Conservation (phyloP, 2,113 vertebrate genomes). For the Nothoprocta perdicaria region DNA sequence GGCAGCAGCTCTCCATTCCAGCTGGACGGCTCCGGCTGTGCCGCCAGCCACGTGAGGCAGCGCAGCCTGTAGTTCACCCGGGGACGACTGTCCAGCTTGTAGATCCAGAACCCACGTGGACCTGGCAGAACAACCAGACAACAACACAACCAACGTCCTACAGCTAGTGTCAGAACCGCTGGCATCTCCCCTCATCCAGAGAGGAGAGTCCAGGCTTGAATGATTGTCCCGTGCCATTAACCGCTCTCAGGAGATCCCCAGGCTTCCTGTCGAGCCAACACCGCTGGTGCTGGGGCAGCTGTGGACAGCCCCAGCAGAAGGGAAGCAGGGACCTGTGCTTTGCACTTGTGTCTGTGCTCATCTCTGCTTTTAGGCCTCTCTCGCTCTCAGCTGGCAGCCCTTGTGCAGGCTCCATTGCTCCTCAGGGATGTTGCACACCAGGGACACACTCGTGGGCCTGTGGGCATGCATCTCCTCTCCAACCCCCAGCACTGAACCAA, state of each 20-base stretch:
- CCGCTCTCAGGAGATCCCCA: conserved; percentile 33
- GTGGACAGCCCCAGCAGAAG: not conserved
- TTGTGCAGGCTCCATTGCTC: fast-evolving
- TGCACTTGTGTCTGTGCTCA: not conserved
- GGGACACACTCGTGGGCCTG: fast-evolving
- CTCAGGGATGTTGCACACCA: fast-evolving
- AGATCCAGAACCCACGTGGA: conserved; percentile 72
- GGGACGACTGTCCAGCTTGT: conserved; percentile 51
- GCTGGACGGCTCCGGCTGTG: not conserved
- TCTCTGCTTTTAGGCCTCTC: not conserved
- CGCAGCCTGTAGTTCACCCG: conserved; percentile 69
- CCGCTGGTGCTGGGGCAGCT: not conserved
- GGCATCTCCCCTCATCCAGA: fast-evolving
- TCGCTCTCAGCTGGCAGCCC: not conserved
- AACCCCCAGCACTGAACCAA: fast-evolving
- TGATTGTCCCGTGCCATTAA: not conserved
- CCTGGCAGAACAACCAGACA: conserved; percentile 26
- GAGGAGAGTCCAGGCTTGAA: not conserved
- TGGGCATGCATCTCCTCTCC: not conserved
- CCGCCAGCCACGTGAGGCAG: conserved; percentile 67
- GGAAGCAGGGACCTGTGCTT: not conserved
- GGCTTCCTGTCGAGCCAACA: conserved; percentile 59
- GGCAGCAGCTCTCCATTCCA: conserved; percentile 61
- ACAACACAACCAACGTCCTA: fast-evolving
- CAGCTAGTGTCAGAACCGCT: fast-evolving